Evolutionary conservation across 2,797 vertebrate species (phyloP).

Genomic region (Furcifer pardalis): DNA sequence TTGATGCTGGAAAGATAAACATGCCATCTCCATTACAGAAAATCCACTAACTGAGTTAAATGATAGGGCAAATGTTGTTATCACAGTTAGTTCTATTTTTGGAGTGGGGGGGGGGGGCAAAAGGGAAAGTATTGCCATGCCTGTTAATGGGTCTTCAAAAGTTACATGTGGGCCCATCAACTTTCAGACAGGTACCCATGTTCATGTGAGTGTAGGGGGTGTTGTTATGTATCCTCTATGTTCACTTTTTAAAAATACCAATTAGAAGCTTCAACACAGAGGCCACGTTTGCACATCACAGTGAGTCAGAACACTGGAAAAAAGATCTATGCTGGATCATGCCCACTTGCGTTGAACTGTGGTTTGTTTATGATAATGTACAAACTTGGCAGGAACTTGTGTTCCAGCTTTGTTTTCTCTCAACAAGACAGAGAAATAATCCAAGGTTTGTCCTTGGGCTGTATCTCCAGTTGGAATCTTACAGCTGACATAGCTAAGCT

Average conservation of each 20-base stretch:
- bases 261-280: not conserved
- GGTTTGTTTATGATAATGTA: not conserved
- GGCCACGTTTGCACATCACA: not conserved
- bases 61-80: not conserved
- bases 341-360: not conserved
- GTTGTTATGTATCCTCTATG: not conserved
- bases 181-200: conserved; percentile 25
- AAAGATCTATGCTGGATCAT: not conserved
- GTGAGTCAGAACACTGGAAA: not conserved
- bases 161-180: not conserved
- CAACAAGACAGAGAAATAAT: not conserved
- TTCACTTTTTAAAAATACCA: not conserved
- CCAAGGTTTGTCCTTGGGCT: not conserved
- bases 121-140: not conserved
- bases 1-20: conserved; percentile 84
- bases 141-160: not conserved
- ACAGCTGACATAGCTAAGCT: not conserved
- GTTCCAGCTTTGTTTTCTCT: not conserved
- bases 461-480: not conserved
- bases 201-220: conserved; percentile 20
- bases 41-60: not conserved
- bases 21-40: not conserved
- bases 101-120: not conserved
- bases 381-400: not conserved
- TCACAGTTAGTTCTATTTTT: not conserved